Evolutionary conservation across 2,888 invertebrate species (phyloP).

Genomic region (Ormyrus labotus): DNA sequence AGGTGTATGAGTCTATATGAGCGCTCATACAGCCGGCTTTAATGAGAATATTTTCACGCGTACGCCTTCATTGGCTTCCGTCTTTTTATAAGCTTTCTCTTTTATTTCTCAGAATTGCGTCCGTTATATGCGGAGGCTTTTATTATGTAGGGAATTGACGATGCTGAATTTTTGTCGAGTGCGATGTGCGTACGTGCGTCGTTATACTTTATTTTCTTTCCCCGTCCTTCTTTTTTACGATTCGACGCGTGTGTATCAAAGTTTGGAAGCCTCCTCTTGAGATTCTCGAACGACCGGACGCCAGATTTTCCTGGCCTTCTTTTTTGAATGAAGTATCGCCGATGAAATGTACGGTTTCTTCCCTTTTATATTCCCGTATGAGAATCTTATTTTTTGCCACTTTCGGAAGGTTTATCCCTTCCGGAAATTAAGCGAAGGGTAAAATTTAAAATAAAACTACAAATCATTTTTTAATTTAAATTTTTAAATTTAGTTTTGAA

Average conservation of each 20-base stretch:
- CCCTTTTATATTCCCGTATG: background rate
- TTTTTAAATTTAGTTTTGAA: too few species aligned
- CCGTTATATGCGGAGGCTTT: background rate
- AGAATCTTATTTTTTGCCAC: conserved; percentile 1
- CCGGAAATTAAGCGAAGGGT: too few species aligned
- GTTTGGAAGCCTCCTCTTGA: conserved; percentile 7
- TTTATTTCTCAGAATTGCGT: conserved; percentile 11
- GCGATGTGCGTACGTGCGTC: background rate
- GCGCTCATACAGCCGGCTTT: background rate
- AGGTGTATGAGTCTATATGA: too few species aligned
- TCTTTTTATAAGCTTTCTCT: background rate
- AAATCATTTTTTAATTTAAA: too few species aligned
- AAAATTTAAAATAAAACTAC: too few species aligned
- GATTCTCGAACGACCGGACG: conserved; percentile 9
- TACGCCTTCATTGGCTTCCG: background rate
- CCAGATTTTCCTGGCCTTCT: conserved; percentile 12
- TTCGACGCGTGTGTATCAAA: conserved; percentile 16
- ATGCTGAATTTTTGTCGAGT: conserved; percentile 2
- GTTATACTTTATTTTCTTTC: background rate
- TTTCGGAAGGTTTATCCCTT: too few species aligned
- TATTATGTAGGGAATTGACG: background rate
- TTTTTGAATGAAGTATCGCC: conserved; percentile 7
- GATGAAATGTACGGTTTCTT: background rate
- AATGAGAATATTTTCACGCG: conserved; percentile 27
- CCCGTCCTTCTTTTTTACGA: conserved; percentile 5